A percentile compares a stretch with the other conserved stretches of the same genome.
Evolutionary conservation across 2,113 vertebrate genomes (phyloP).

Genomic region (Trichechus manatus): DNA sequence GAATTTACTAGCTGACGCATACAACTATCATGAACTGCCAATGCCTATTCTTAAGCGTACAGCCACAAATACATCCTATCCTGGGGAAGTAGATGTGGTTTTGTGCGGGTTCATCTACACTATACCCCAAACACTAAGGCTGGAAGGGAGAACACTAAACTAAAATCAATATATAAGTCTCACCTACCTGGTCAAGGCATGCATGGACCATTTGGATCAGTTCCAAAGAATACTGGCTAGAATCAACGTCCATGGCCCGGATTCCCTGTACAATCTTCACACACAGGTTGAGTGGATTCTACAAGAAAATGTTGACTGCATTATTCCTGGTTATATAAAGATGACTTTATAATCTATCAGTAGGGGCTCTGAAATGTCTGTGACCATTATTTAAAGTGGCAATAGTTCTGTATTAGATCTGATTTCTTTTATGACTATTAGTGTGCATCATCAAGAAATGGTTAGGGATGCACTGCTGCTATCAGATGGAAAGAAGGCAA

Average conservation of each 20-base stretch:
- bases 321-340: slow-evolving; percentile 56
- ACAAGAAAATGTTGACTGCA: slow-evolving; percentile 74
- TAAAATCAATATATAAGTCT: slow-evolving; percentile 26
- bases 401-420: background rate
- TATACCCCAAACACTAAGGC: background rate
- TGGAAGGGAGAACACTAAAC: slow-evolving; percentile 19
- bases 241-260: slow-evolving; percentile 96
- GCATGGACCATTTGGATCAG: slow-evolving; percentile 95
- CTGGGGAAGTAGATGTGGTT: background rate
- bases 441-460: background rate
- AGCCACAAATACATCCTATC: slow-evolving; percentile 21
- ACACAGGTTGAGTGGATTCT: slow-evolving; percentile 98
- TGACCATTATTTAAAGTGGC: slow-evolving; percentile 12
- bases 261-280: slow-evolving; percentile 99
- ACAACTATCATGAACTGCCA: background rate
- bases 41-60: background rate
- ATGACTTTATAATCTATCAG: slow-evolving; percentile 29
- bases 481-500: slow-evolving; percentile 6
- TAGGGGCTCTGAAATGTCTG: background rate
- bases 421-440: background rate
- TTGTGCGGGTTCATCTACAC: background rate
- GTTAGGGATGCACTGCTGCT: background rate
- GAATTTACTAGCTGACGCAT: background rate
- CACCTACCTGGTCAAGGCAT: slow-evolving; percentile 95
- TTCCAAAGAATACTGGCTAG: slow-evolving; percentile 92